Conservation (phyloP, 2,113 vertebrate species). For the Barbus barbus region DNA sequence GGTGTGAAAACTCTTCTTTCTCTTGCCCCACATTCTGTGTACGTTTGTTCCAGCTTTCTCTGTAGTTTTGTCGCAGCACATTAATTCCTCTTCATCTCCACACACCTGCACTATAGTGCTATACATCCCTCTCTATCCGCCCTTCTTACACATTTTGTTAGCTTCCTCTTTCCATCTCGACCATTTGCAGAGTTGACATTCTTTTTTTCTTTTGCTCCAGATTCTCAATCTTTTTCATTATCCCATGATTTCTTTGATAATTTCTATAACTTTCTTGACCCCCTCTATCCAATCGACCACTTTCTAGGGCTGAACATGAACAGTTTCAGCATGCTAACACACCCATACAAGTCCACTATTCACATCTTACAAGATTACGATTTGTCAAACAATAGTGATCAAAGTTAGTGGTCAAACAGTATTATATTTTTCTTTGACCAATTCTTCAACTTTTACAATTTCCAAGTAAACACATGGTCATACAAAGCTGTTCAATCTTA, state of each 20-base stretch:
- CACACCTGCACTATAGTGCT: not conserved
- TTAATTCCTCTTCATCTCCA: not conserved
- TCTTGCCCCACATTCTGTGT: not conserved
- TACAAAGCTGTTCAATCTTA: not conserved
- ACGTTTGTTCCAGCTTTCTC: not conserved
- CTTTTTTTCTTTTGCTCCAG: not conserved
- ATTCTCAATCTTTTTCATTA: not conserved
- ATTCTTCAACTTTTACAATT: not conserved
- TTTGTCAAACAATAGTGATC: too few species aligned
- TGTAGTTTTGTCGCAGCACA: slow-evolving; percentile 9
- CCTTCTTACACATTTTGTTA: not conserved
- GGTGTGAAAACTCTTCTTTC: not conserved
- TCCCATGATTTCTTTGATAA: not conserved
- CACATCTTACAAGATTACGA: not conserved
- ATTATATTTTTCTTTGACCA: not conserved
- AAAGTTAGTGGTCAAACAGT: too few species aligned
- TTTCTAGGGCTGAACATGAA: not conserved
- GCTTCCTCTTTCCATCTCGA: not conserved
- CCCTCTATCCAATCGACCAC: not conserved
- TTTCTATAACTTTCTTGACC: not conserved
- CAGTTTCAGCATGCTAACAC: not conserved
- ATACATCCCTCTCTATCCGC: not conserved
- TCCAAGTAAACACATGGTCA: not conserved
- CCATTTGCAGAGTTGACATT: not conserved
- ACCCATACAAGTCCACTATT: not conserved